Evolutionary conservation across 35 echinoderm and acorn worm genomes (phyloP).

Genomic region (Stichopus chloronotus): DNA sequence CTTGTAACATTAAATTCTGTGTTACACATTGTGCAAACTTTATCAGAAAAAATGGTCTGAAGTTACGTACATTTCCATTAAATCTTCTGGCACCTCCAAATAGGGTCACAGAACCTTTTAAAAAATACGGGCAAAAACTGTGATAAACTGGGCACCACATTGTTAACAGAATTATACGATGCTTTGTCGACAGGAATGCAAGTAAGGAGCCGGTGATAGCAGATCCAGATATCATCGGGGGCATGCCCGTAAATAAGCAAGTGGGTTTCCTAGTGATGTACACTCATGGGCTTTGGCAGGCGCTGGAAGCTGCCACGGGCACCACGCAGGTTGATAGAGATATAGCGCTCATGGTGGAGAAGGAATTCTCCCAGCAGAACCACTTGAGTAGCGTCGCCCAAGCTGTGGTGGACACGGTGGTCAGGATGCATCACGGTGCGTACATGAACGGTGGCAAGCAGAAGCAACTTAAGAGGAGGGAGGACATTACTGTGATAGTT

Average conservation of each 20-base stretch:
- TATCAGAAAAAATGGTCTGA: too few species aligned
- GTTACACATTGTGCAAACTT: too few species aligned
- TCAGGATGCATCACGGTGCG: slow-evolving; percentile 91
- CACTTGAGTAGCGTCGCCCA: slow-evolving; percentile 93
- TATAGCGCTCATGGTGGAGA: slow-evolving; percentile 81
- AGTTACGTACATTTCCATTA: too few species aligned
- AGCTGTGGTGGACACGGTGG: slow-evolving; percentile 89
- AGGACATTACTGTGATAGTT: slow-evolving; percentile 95
- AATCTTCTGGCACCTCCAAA: too few species aligned
- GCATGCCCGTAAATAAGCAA: slow-evolving; percentile 55
- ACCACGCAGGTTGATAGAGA: slow-evolving; percentile 80
- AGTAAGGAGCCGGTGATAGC: slow-evolving; percentile 88
- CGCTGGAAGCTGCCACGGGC: slow-evolving; percentile 76
- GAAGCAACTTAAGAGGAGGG: slow-evolving; percentile 72
- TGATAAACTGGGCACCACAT: too few species aligned
- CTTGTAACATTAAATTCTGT: too few species aligned
- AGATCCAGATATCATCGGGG: slow-evolving; percentile 93
- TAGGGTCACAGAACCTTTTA: too few species aligned
- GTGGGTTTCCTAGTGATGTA: slow-evolving; percentile 89
- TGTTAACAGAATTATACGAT: neutral
- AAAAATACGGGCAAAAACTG: too few species aligned
- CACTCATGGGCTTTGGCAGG: slow-evolving; percentile 86
- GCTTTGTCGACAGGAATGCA: slow-evolving; percentile 61
- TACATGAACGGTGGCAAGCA: slow-evolving; percentile 64
- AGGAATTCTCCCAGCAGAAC: slow-evolving; percentile 82